Evolutionary conservation across 1,140 invertebrate genomes (phyloP), one percentile per base, ranked within the genome.

Genomic region (Penaeus vannamei): DNA sequence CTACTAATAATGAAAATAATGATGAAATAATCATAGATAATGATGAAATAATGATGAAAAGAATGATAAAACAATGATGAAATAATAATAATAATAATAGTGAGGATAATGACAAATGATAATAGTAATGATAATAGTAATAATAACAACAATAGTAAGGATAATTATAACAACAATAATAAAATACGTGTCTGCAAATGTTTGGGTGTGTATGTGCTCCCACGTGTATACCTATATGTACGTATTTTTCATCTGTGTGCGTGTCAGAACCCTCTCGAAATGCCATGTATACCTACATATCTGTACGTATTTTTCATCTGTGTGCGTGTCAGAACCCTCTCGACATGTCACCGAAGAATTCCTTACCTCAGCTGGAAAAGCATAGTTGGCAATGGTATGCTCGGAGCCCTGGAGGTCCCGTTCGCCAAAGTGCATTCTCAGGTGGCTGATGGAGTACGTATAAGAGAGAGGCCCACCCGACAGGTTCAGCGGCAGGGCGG

Each of bases 401-500:
- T 87, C 86, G 29, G 86, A 87, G 79, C 86, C 86, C 64, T 87
- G 86, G 20, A 87, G 86, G 29, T 87, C 86, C n/a, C 86, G 32
- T 62, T 87, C 86, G 17, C 86, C 86, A 61, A 87, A 87, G 62
- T 87, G 86, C 5, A 87, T 79, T 7, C 86, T n/a, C 14, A 87
- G 80, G 42, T 87, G 86, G 59, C 86, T 87, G 61, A 87, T 80
- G 79, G 79, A 83, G 86, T 87, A 87, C 77, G 86, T 87, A 36
- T 87, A 87, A 77, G 86, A 87, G 80, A 87, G 86, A 1, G 86
- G 86, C 19, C 86, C 86, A 20, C 86, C 86, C 1, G 86, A 87
- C 20, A 87, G 79, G 62, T 87, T 87, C n/a, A 87, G 53, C 23
- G 79, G 79, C 17, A 80, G 86, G 5, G 79, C 86, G 1, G 79